Percentiles rank a stretch among this genome's conserved stretches.
Evolutionary conservation across 2,113 vertebrate genomes (phyloP).

Genomic region (Gambusia affinis): DNA sequence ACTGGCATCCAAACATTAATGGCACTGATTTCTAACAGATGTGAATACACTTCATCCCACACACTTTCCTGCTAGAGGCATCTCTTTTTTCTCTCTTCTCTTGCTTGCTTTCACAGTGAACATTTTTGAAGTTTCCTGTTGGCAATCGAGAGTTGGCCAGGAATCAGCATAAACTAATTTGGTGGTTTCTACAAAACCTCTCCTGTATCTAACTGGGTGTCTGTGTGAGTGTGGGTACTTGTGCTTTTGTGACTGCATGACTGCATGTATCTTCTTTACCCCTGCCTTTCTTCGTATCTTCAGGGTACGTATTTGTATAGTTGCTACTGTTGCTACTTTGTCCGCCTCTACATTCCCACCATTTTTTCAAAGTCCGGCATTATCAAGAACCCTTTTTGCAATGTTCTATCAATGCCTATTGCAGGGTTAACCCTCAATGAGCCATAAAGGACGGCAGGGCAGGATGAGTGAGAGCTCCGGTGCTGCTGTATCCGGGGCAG

Average conservation of each 20-base stretch:
- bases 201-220: conserved; percentile 50
- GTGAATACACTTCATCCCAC: conserved; percentile 42
- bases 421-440: conserved; percentile 72
- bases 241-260: conserved; percentile 50
- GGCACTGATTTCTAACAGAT: conserved; percentile 45
- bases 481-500: conserved; percentile 83
- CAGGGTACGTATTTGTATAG: conserved; percentile 51
- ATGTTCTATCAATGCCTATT: conserved; percentile 56
- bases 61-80: conserved; percentile 21
- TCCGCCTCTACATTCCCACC: conserved; percentile 12
- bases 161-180: conserved; percentile 54
- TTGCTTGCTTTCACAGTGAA: conserved; percentile 38
- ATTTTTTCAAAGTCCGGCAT: conserved; percentile 29
- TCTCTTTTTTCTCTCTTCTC: conserved; percentile 30
- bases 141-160: conserved; percentile 33
- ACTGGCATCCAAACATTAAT: conserved; percentile 45
- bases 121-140: conserved; percentile 36
- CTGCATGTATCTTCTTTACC: conserved; percentile 57
- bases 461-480: conserved; percentile 81
- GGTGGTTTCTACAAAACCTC: conserved; percentile 31
- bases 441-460: conserved; percentile 58
- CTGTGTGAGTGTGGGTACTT: conserved; percentile 46
- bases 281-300: conserved; percentile 36
- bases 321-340: conserved; percentile 11
- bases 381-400: conserved; percentile 48